These are phyloP conservation scores for Peromyscus melanophrys DNA, from an alignment of 2,797 vertebrate genomes.

Conservation along the genomic window DNA sequence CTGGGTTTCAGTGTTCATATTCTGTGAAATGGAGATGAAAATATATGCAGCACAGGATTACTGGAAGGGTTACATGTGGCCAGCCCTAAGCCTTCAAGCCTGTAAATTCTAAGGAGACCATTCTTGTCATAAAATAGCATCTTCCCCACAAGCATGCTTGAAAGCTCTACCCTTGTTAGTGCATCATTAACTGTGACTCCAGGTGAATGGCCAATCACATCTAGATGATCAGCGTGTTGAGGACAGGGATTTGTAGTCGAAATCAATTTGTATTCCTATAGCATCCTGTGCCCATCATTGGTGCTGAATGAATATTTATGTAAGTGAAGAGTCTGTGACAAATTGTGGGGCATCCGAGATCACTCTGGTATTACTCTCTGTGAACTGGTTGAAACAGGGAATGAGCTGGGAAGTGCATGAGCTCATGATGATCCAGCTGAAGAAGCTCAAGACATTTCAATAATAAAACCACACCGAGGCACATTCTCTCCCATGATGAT, in stretches of 20 bases:
- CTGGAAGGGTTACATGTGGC: background rate
- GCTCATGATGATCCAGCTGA: constrained; percentile 67
- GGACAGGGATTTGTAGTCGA: background rate
- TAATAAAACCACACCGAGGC: constrained; percentile 72
- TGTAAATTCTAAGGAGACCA: background rate
- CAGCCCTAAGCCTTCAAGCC: background rate
- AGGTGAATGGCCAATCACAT: background rate
- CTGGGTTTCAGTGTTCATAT: background rate
- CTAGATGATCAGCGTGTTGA: background rate
- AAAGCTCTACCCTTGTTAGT: background rate
- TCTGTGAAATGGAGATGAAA: background rate
- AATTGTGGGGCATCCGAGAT: constrained; percentile 6
- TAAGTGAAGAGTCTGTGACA: constrained; percentile 44
- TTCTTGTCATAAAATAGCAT: background rate
- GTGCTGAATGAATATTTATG: background rate
- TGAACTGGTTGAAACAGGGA: constrained; percentile 66
- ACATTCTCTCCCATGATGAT: constrained; percentile 58
- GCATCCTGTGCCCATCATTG: background rate
- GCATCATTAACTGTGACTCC: accelerated
- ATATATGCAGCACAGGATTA: background rate
- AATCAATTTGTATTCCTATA: background rate
- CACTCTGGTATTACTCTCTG: constrained; percentile 54
- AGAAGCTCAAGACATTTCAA: constrained; percentile 70
- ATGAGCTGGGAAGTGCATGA: constrained; percentile 59
- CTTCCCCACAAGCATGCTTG: background rate